Evolutionary conservation across 2,888 invertebrate species (phyloP), one percentile per base, ranked within the genome.

Genomic region (Thalpophila matura): DNA sequence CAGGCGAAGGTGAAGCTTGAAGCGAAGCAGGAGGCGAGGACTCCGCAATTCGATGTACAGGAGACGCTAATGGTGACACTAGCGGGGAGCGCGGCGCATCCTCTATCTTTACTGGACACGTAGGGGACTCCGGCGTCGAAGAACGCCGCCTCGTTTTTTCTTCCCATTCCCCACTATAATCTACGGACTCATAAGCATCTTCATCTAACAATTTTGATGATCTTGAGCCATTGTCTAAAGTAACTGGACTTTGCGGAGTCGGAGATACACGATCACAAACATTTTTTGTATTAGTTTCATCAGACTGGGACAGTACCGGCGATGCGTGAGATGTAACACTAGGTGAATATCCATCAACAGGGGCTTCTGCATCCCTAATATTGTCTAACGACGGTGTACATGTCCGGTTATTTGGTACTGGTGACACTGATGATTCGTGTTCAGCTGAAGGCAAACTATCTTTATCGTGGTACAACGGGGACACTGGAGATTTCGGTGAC

Each of bases 111-210:
- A 81, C 84, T 40, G 82, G 85, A 66, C 83, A 83, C 35, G 84
- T 83, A 55, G 90, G 87, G 24, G 90, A 89, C 71, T 93, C 93
- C 1, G 94, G 93, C 38, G 94, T 93, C 24, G 93, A 93, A 45
- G 95, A 93, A 35, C 91, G 89, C 20, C 93, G 88, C 71, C 89
- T 90, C 53, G 75, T 82, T 83, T 91, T 92, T 47, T 91, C 91
- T 61, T 91, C 91, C 92, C 91, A 91, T 37, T 89, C 90, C 33
- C 84, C 88, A 78, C 83, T 88, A 74, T 89, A 91, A 61, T 89
- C 86, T 72, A 91, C 84, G 35, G 89, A 84, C 68, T 93, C 92
- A 71, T 92, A 92, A 59, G 77, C 86, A 58, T 91, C 88, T 63
- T 91, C 91, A 35, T 88, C 89, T 37, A 79, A 70, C 66, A 82